A percentile compares a stretch with the other conserved stretches of the same genome.
Conservation (phyloP, 2,888 invertebrate species). For the Anthophora plumipes region DNA sequence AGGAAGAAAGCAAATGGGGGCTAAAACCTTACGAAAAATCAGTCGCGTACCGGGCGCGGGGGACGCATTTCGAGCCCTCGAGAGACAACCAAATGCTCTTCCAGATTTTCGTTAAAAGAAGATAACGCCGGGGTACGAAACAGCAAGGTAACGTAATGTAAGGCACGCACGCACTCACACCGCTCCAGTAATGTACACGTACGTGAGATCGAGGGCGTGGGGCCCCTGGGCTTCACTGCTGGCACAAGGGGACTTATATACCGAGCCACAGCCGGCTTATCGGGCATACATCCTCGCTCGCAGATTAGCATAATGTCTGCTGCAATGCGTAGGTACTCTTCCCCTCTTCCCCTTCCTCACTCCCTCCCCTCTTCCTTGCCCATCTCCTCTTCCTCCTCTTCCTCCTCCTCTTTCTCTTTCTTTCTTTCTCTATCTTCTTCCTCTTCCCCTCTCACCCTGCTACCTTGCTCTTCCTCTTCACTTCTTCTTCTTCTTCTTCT, state of each 20-base stretch:
- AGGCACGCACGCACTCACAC: slow-evolving; percentile 72
- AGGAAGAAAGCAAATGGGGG: background rate
- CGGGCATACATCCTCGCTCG: slow-evolving; percentile 83
- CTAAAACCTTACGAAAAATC: slow-evolving; percentile 26
- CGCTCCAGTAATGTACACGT: slow-evolving; percentile 66
- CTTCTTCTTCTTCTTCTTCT: slow-evolving; percentile 26
- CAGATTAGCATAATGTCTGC: slow-evolving; percentile 84
- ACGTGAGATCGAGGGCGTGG: slow-evolving; percentile 83
- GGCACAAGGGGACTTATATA: slow-evolving; percentile 76
- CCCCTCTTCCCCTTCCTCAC: slow-evolving; percentile 28
- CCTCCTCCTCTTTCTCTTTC: slow-evolving; percentile 24
- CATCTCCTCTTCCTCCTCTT: slow-evolving; percentile 21
- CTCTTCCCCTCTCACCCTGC: slow-evolving; percentile 38
- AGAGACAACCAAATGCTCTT: slow-evolving; percentile 69
- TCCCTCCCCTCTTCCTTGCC: slow-evolving; percentile 4
- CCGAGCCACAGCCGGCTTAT: slow-evolving; percentile 79
- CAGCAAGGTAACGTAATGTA: slow-evolving; percentile 72
- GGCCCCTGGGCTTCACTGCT: slow-evolving; percentile 82
- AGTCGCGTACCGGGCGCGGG: slow-evolving; percentile 20
- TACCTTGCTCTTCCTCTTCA: slow-evolving; percentile 29
- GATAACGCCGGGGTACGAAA: slow-evolving; percentile 63
- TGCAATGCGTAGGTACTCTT: slow-evolving; percentile 79
- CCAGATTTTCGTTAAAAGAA: slow-evolving; percentile 71
- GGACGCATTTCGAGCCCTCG: slow-evolving; percentile 35
- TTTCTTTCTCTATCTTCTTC: slow-evolving; percentile 21